Evolutionary conservation across 2,113 vertebrate species (phyloP), one percentile per base, ranked within the genome.

Genomic region (Gavialis gangeticus): DNA sequence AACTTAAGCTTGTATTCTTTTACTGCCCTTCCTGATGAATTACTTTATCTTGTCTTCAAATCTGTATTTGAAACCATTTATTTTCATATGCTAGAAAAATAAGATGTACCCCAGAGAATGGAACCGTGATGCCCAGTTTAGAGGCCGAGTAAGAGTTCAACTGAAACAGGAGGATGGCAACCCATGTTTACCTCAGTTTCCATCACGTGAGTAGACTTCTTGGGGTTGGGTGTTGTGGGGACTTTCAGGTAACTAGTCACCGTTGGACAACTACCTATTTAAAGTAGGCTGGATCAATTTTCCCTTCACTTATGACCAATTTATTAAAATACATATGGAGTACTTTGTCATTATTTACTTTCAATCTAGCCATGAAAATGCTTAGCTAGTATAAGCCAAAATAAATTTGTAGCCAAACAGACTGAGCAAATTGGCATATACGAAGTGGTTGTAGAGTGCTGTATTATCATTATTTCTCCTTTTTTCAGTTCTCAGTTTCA

Each of bases 61-160:
- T 82, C 37, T 73, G 12, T 37, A 73, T 19, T 73, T 73, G 54
- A 95, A 94, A 14, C 28, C 34, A 78, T 1, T 63, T 77, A 19
- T 64, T 93, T 85, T 75, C 78, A 37, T 71, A 10, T 95, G 14
- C 84, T 95, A 97, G 94, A 98, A 98, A 97, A 99, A 99, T 96
- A 99, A 99, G 96, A 98, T 99, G 98, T 99, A 99, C 94, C 99
- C 99, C 63, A 97, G 99, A 77, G 99, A 99, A 92, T 99, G 99
- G 99, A 99, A 99, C 97, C 97, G 99, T 93, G 99, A 99, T 9
- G 91, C 97, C 24, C 99, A 99, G 90, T 99, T 99, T 96, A 98
- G 98, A 96, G 99, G 99, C 2, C 97, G 99, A 93, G 99, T 99
- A 81, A 97, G 99, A 59, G 98, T 99, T 27, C 99, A 99, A 97